Conservation (phyloP, 2,888 invertebrate species). For the Pediacus dermestoides region DNA sequence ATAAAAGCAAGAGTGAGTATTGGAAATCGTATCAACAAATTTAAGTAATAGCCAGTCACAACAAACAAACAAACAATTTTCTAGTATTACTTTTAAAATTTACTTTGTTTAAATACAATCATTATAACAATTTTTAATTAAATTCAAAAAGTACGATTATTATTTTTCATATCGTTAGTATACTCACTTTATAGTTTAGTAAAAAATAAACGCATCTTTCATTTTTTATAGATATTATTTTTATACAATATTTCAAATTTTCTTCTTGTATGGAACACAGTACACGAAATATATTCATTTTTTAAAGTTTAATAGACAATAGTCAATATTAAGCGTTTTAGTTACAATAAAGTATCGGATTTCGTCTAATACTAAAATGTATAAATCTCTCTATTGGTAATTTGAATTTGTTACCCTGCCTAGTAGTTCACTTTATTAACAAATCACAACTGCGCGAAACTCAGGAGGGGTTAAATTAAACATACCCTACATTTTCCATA, state of each 20-base stretch:
- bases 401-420: conserved; percentile 34
- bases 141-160: neutral
- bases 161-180: neutral
- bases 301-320: no score
- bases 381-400: conserved; percentile 28
- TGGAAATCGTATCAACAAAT: conserved; percentile 16
- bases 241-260: no score
- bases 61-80: conserved; percentile 3
- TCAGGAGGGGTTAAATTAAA: conserved; percentile 16
- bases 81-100: no score
- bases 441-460: conserved; percentile 26
- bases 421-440: conserved; percentile 25
- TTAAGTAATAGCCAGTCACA: conserved; percentile 22
- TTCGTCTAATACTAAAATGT: conserved; percentile 27
- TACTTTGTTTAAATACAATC: no score
- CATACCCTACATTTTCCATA: no score
- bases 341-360: conserved; percentile 13
- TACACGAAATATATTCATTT: no score
- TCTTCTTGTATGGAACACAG: no score
- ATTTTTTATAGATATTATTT: conserved; percentile 1
- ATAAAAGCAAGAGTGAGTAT: conserved; percentile 22
- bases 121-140: conserved; percentile 5
- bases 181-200: neutral
- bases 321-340: conserved; percentile 26
- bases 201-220: conserved; percentile 3